phyloP scores from a whole-genome alignment of 1,140 invertebrate genomes.

The Hypsibius dujardini region DNA sequence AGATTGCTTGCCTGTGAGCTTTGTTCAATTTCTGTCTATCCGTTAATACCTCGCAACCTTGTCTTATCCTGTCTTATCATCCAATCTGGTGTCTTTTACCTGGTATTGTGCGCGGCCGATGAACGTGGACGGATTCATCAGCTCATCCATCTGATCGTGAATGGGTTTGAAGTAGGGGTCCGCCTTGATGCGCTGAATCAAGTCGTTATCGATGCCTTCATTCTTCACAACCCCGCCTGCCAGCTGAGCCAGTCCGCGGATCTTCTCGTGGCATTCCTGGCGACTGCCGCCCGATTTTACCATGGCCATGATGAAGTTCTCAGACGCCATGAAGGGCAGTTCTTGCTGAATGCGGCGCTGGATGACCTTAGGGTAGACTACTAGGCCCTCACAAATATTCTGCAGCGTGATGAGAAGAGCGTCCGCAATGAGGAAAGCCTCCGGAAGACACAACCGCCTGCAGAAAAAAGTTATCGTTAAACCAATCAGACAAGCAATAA shows the following conservation, averaged over 20 bases:
- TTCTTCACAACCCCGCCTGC: conserved; percentile 73
- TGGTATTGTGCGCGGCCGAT: conserved; percentile 71
- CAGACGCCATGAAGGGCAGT: conserved; percentile 87
- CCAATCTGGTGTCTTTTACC: too few species aligned
- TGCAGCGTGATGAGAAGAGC: conserved; percentile 68
- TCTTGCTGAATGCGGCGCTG: conserved; percentile 65
- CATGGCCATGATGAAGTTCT: conserved; percentile 95
- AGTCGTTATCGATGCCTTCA: conserved; percentile 70
- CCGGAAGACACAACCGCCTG: conserved; percentile 66
- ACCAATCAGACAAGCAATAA: not conserved
- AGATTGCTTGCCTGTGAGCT: too few species aligned
- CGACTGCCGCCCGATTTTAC: conserved; percentile 78
- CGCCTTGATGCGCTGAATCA: conserved; percentile 59
- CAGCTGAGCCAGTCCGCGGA: conserved; percentile 72
- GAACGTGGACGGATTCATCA: conserved; percentile 68
- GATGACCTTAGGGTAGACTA: conserved; percentile 79
- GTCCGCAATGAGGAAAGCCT: conserved; percentile 82
- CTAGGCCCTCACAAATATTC: conserved; percentile 75
- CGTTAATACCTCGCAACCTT: too few species aligned
- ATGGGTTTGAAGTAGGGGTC: conserved; percentile 72
- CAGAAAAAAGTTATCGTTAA: conserved; percentile 22
- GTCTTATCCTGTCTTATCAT: too few species aligned
- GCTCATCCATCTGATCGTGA: conserved; percentile 46
- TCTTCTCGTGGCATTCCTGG: conserved; percentile 80
- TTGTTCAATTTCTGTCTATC: too few species aligned